Base-by-base conservation (phyloP, 2,888 invertebrate species). In the Hypsopygia costalis region DNA sequence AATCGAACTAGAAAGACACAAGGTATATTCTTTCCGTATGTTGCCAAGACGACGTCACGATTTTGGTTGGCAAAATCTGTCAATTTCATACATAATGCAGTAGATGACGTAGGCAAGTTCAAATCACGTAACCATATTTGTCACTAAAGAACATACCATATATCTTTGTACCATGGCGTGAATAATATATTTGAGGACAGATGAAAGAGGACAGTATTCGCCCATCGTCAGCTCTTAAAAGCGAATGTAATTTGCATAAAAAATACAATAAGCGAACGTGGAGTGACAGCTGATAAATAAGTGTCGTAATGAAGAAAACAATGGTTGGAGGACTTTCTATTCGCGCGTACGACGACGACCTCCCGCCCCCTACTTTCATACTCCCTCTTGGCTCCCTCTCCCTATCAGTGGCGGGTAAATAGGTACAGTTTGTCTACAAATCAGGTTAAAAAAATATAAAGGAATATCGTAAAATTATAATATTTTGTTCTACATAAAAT, bases 301-400 rank as follows among this genome's bases (percentile, higher is more conserved):
- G 69, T 80, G 74, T 77, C 72, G 81, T 82, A 81, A 83, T 79
- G 72, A 81, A 68, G 81, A 77, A 83, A 80, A 85, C 82, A 86
- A 86, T 82, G 67, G 72, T 52, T 57, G 51, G 58, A 69, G 70
- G 73, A 81, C 83, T 86, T 85, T 87, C 85, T 81, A 79, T 56
- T 67, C 58, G 69, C 73, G 69, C 73, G 73, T 74, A 65, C 64
- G 64, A 59, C 61, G 60, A 50, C 49, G 51, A 49, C 56, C 55
- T 60, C 56, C 51, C 52, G 16, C 55, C 60, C 56, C 51, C 52
- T n/a, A 41, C 62, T 53, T 56, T 52, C 45, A 46, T 48, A 39
- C 49, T 52, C 46, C 52, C 55, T 52, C 46, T 52, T 41, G n/a
- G 7, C 25, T 16, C 2, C 16, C 16, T 16, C 55, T 54, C 55